Percentiles rank a stretch among this genome's conserved stretches.
phyloP scores from a whole-genome alignment of 2,888 invertebrate species.

The Callyntrura guangdongensis region DNA sequence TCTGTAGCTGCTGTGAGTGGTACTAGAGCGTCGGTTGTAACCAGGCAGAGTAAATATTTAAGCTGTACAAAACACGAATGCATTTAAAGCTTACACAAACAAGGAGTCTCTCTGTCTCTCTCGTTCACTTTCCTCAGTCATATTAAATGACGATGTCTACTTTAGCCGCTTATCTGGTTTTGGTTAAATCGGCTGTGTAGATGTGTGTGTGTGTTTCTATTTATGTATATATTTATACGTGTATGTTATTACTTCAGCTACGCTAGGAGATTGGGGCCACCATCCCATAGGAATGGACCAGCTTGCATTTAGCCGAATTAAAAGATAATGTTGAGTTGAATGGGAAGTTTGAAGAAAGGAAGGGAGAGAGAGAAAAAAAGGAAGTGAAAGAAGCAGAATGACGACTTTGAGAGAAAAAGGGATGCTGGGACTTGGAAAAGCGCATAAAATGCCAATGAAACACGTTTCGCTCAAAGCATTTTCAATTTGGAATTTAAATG shows the following conservation, averaged over 20 bases:
- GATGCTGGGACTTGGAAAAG: constrained; percentile 46
- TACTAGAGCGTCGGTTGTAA: not conserved
- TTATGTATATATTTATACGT: not conserved
- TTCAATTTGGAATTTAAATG: constrained; percentile 81
- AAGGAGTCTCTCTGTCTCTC: not conserved
- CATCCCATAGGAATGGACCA: constrained; percentile 11
- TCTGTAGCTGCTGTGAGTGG: not conserved
- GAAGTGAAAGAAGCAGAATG: constrained; percentile 8
- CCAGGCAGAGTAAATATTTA: constrained; percentile 34
- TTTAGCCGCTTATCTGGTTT: constrained; percentile 53
- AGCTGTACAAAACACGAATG: constrained; percentile 26
- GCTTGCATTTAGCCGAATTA: constrained; percentile 50
- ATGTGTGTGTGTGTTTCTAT: not conserved
- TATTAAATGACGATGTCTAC: not conserved
- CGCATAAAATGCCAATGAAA: constrained; percentile 74
- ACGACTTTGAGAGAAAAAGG: not conserved
- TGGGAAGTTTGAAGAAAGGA: constrained; percentile 13
- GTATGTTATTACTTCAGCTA: not conserved
- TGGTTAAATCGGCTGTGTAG: constrained; percentile 40
- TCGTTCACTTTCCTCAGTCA: not conserved
- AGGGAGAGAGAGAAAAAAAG: constrained; percentile 15
- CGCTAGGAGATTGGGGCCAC: constrained; percentile 13
- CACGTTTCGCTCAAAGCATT: constrained; percentile 75
- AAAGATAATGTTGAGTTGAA: constrained; percentile 65
- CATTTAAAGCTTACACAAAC: constrained; percentile 25